phyloP scores from a whole-genome alignment of 2,888 invertebrate species.

The Trissolcus japonicus region DNA sequence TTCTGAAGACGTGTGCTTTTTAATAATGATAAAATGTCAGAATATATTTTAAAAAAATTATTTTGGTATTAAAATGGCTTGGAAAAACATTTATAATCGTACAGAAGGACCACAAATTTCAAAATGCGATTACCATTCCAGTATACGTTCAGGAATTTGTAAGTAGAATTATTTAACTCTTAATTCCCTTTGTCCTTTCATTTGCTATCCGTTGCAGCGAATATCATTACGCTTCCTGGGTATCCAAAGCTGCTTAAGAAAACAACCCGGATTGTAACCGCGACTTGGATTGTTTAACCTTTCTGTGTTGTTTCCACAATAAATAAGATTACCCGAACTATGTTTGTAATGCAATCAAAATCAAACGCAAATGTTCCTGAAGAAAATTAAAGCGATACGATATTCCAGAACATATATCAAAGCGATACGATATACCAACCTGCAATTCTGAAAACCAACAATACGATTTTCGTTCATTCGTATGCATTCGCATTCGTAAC shows the following conservation, averaged over 20 bases:
- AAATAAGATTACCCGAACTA: slow-evolving; percentile 32
- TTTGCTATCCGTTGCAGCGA: slow-evolving; percentile 13
- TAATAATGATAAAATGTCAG: too few species aligned
- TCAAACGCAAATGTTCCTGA: slow-evolving; percentile 18
- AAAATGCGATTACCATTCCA: too few species aligned
- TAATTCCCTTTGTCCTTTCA: slow-evolving; percentile 6
- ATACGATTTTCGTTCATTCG: too few species aligned
- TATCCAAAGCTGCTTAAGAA: slow-evolving; percentile 37
- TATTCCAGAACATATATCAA: neutral
- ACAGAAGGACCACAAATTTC: neutral
- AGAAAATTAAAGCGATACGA: slow-evolving; percentile 16
- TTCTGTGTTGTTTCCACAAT: slow-evolving; percentile 7
- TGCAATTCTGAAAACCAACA: too few species aligned
- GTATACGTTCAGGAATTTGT: too few species aligned
- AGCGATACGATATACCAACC: neutral
- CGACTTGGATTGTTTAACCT: slow-evolving; percentile 29
- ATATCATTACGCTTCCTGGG: slow-evolving; percentile 22
- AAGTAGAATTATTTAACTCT: too few species aligned
- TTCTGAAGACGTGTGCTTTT: too few species aligned
- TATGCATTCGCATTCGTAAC: too few species aligned
- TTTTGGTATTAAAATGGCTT: too few species aligned
- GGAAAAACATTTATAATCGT: neutral
- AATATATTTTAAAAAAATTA: too few species aligned
- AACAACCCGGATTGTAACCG: slow-evolving; percentile 22
- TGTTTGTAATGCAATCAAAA: slow-evolving; percentile 25